phyloP scores from a whole-genome alignment of 2,797 vertebrate genomes.

The Coranthus polyacanthus region DNA sequence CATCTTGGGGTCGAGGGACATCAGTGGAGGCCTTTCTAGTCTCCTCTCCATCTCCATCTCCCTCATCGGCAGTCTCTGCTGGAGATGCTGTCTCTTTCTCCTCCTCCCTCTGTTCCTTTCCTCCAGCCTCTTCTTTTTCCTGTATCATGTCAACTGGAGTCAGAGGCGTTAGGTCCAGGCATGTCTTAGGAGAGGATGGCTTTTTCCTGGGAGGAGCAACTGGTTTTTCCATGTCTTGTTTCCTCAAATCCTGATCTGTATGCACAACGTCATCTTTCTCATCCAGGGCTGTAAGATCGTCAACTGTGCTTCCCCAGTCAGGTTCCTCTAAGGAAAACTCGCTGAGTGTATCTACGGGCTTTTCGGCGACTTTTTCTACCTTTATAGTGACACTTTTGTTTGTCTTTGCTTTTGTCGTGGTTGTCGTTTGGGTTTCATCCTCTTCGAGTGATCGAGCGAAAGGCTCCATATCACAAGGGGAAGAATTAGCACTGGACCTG shows the following conservation, averaged over 20 bases:
- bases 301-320: conserved; percentile 65
- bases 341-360: conserved; percentile 31
- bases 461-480: conserved; percentile 75
- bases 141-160: conserved; percentile 62
- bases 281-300: conserved; percentile 21
- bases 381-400: conserved; percentile 49
- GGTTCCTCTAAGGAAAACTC: conserved; percentile 72
- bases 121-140: conserved; percentile 51
- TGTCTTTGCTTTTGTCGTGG: conserved; percentile 51
- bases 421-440: conserved; percentile 37
- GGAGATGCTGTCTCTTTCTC: conserved; percentile 77
- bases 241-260: conserved; percentile 19
- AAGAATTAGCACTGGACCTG: conserved; percentile 79
- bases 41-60: conserved; percentile 63
- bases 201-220: conserved; percentile 73
- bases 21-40: background rate
- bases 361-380: conserved; percentile 30
- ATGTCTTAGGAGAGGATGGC: conserved; percentile 57
- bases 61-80: conserved; percentile 69
- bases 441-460: conserved; percentile 47
- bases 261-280: background rate
- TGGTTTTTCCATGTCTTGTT: conserved; percentile 52
- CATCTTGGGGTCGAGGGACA: background rate
- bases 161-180: conserved; percentile 79
- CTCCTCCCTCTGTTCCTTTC: conserved; percentile 67